phyloP scores from a whole-genome alignment of 2,113 vertebrate species.

The Pygathrix nemaeus region DNA sequence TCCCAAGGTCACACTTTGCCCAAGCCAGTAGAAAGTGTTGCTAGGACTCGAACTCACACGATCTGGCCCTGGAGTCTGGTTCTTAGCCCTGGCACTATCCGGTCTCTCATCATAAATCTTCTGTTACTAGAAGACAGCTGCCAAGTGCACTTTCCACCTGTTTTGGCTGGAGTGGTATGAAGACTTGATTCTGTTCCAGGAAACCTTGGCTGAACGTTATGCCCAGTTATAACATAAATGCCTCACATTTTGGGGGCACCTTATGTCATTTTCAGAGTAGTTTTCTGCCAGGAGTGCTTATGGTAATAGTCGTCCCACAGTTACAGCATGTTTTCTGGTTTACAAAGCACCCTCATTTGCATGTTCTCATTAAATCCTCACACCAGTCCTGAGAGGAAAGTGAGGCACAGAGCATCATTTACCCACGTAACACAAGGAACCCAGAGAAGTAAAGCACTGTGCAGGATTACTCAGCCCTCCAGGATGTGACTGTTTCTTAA shows the following conservation, averaged over 20 bases:
- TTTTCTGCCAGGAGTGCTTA: conserved; percentile 55
- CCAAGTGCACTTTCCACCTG: conserved; percentile 48
- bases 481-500: neutral
- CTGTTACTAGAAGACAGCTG: conserved; percentile 32
- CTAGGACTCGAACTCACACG: neutral
- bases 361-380: neutral
- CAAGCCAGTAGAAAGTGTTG: neutral
- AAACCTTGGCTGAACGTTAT: conserved; percentile 59
- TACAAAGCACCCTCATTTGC: neutral
- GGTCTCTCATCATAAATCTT: neutral
- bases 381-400: neutral
- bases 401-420: neutral
- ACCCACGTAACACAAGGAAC: neutral
- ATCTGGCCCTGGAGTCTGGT: neutral
- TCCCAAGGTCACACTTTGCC: neutral
- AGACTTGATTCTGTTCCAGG: conserved; percentile 56
- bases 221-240: conserved; percentile 48
- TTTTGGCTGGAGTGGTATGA: conserved; percentile 43
- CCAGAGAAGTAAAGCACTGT: neutral
- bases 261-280: conserved; percentile 25
- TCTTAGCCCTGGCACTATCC: neutral
- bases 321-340: conserved; percentile 25
- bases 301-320: neutral
- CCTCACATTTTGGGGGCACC: conserved; percentile 15
- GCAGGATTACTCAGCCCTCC: neutral